A percentile compares a stretch with the other conserved stretches of the same genome.
Evolutionary conservation across 2,113 vertebrate species (phyloP).

Genomic region (Sinocyclocheilus maitianheensis): DNA sequence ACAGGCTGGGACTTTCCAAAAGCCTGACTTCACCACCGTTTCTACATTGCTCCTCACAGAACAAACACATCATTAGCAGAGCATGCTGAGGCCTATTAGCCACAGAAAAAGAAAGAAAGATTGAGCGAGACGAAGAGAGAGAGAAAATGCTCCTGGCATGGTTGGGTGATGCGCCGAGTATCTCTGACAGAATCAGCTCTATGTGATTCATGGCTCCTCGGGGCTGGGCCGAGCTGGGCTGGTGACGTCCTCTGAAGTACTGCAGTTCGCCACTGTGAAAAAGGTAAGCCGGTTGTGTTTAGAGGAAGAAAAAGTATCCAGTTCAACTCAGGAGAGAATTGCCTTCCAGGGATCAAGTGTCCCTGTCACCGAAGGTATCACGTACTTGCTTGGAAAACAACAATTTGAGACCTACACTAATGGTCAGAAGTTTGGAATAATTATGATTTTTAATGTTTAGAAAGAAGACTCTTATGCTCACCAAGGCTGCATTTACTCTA

Average conservation of each 20-base stretch:
- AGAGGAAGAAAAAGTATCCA: constrained; percentile 43
- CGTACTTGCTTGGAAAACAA: constrained; percentile 68
- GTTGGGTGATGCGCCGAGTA: constrained; percentile 44
- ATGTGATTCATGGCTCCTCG: constrained; percentile 45
- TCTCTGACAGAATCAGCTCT: constrained; percentile 39
- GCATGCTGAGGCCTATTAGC: constrained; percentile 59
- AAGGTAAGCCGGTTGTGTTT: constrained; percentile 27
- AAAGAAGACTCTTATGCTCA: too few species aligned
- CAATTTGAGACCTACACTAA: constrained; percentile 60
- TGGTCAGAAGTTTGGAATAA: not conserved
- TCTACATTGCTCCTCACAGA: constrained; percentile 60
- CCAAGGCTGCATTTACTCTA: too few species aligned
- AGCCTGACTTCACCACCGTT: constrained; percentile 59
- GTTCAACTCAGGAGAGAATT: constrained; percentile 27
- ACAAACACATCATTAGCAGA: constrained; percentile 57
- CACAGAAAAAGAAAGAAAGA: constrained; percentile 49
- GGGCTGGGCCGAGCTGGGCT: not conserved
- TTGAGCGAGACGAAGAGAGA: constrained; percentile 21
- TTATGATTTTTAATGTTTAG: not conserved
- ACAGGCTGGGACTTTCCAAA: constrained; percentile 74
- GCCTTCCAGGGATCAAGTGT: constrained; percentile 63
- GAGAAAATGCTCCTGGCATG: constrained; percentile 31
- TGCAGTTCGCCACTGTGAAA: constrained; percentile 40
- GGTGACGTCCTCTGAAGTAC: constrained; percentile 35
- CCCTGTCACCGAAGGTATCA: constrained; percentile 66